phyloP scores from a whole-genome alignment of 2,888 invertebrate species.

The Blastobasis lacticolella region DNA sequence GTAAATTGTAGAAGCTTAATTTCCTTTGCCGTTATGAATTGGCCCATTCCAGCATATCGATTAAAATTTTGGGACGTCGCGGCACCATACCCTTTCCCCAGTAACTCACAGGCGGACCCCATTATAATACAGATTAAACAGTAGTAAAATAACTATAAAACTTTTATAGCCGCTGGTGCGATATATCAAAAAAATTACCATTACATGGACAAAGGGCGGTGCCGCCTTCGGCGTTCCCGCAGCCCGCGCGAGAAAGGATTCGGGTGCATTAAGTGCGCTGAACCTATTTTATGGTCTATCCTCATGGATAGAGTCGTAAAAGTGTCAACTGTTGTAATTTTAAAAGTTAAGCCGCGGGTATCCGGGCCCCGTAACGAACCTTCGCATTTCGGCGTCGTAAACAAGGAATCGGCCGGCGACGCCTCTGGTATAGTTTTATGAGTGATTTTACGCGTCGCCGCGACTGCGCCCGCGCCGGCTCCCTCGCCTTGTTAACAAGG shows the following conservation, averaged over 20 bases:
- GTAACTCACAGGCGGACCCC: constrained; percentile 41
- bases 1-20: neutral
- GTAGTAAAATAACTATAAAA: constrained; percentile 65
- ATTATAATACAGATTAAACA: constrained; percentile 63
- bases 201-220: constrained; percentile 44
- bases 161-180: constrained; percentile 54
- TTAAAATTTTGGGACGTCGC: constrained; percentile 19
- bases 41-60: too few species aligned
- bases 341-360: constrained; percentile 21
- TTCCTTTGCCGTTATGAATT: too few species aligned
- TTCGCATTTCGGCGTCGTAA: constrained; percentile 47
- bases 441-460: constrained; percentile 37
- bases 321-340: constrained; percentile 33
- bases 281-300: constrained; percentile 33
- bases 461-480: constrained; percentile 25
- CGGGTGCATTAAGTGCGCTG: constrained; percentile 42
- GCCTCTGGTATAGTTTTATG: constrained; percentile 31
- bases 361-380: constrained; percentile 46
- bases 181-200: constrained; percentile 60
- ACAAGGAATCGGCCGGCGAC: constrained; percentile 16
- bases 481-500: constrained; percentile 30
- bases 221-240: constrained; percentile 40
- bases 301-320: constrained; percentile 61
- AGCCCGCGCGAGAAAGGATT: constrained; percentile 38
- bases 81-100: constrained; percentile 23